A percentile compares a stretch with the other conserved stretches of the same genome.
Evolutionary conservation across 2,888 invertebrate genomes (phyloP).

Genomic region (Mycogona germanica): DNA sequence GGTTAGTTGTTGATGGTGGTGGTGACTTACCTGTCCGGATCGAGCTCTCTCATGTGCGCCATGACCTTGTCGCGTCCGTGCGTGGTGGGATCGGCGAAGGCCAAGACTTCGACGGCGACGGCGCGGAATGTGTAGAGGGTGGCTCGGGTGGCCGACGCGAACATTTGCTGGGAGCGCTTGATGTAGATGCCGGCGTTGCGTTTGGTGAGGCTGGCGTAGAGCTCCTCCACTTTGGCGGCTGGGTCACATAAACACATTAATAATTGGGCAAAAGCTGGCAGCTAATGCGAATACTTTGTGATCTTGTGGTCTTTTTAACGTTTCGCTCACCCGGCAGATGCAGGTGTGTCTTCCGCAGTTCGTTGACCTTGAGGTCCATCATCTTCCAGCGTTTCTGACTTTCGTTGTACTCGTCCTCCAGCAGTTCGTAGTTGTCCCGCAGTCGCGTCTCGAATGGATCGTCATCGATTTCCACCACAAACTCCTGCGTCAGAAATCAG

Average conservation of each 20-base stretch:
- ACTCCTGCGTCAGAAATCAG: slow-evolving; percentile 45
- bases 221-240: slow-evolving; percentile 52
- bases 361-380: slow-evolving; percentile 72
- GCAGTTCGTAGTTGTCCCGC: slow-evolving; percentile 84
- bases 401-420: slow-evolving; percentile 92
- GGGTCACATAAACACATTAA: not conserved
- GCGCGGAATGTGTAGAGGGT: slow-evolving; percentile 79
- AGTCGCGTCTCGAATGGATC: slow-evolving; percentile 97
- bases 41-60: slow-evolving; percentile 61
- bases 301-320: no score
- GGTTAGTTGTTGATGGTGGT: no score
- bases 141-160: slow-evolving; percentile 50
- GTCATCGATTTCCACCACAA: slow-evolving; percentile 84
- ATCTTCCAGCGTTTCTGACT: slow-evolving; percentile 77
- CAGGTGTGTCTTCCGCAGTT: slow-evolving; percentile 67
- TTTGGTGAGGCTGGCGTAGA: slow-evolving; percentile 72
- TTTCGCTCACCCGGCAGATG: slow-evolving; percentile 55
- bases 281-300: no score
- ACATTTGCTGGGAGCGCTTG: slow-evolving; percentile 67
- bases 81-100: slow-evolving; percentile 74
- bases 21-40: slow-evolving; percentile 51
- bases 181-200: slow-evolving; percentile 95
- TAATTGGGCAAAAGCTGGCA: no score
- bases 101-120: slow-evolving; percentile 54
- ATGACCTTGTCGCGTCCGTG: slow-evolving; percentile 68